Base-by-base conservation (phyloP, 2,888 invertebrate genomes). In the Andrena bucephala region DNA sequence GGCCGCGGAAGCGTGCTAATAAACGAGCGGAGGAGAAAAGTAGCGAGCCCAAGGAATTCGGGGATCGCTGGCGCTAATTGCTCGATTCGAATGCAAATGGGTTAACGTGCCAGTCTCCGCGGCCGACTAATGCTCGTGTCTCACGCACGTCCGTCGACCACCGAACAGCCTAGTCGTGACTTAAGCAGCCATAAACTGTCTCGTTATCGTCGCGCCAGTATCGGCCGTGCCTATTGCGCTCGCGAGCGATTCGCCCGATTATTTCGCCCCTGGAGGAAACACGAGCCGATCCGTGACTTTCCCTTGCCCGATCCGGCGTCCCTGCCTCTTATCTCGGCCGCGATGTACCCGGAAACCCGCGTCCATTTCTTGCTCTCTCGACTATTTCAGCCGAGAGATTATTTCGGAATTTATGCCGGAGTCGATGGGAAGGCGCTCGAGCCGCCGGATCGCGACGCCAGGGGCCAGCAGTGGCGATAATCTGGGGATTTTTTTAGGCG, bases 181-280 rank as follows among this genome's bases (percentile, higher is more conserved):
- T 80, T 48, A 65, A 68, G 24, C 68, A n/a, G 29, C 57, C 57
- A 77, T 78, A 81, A 79, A 82, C 69, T 52, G 70, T 75, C 68
- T 75, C 75, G 82, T 80, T 82, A 80, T 79, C 75, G 74, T 54
- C 48, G 68, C 50, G 31, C 42, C 70, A 27, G 31, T 77, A 67
- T 73, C 73, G 59, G 16, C 48, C 65, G 27, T 29, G 57, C n/a
- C 66, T 67, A 62, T 75, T 62, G 52, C 68, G 36, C 63, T 68
- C 42, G 50, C 59, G 1, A 31, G 60, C 67, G 73, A 78, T 78
- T 74, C 52, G 33, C 62, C 50, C 67, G 78, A 81, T 77, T 78
- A 71, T 77, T 71, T 67, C 62, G 71, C 36, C 42, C 52, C 36
- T 27, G n/a, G 27, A 29, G 36, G 65, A 77, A 76, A 79, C 63